Evolutionary conservation across 2,113 vertebrate species (phyloP), one percentile per base, ranked within the genome.

Genomic region (Lepisosteus oculatus): DNA sequence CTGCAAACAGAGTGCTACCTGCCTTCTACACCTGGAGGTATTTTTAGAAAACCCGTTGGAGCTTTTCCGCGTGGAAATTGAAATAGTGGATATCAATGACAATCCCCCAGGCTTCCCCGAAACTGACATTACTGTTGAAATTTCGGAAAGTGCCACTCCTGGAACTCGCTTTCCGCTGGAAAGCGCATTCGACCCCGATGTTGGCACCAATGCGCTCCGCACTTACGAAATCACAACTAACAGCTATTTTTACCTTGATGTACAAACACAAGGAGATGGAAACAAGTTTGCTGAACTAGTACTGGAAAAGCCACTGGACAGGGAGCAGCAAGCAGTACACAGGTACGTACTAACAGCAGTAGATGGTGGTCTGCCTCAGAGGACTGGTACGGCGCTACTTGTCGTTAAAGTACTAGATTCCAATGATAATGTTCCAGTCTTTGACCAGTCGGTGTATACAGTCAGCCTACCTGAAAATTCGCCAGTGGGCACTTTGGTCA

Each of bases 51-150:
- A 96, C 84, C 97, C 97, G 0, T 85, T 99, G 6, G 96, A 99
- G 87, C 93, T 99, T 68, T 98, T 99, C 78, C 93, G 95, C 44
- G 94, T 99, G 64, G 97, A 99, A 79, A 94, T 98, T 41, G 97
- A 99, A 68, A 93, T 99, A 77, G 89, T 97, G 86, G 97, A 99
- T 91, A 96, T 99, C 72, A 99, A 99, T 71, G 97, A 99, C 90
- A 98, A 99, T 79, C 93, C 97, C 0, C 97, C 97, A 43, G 87
- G 90, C 80, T 99, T 98, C 81, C 95, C 96, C 2, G 96, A 98
- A 86, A 92, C 95, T 3, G 97, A 98, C 87, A 92, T 98, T 68
- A 97, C 93, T 0, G 95, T 99, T 85, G 97, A 99, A 87, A 99
- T 98, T 85, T 98, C 96, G 0, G 97, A 99, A 82, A 98, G 95